Conservation (phyloP, 2,113 vertebrate genomes). For the Irena cyanogastra region DNA sequence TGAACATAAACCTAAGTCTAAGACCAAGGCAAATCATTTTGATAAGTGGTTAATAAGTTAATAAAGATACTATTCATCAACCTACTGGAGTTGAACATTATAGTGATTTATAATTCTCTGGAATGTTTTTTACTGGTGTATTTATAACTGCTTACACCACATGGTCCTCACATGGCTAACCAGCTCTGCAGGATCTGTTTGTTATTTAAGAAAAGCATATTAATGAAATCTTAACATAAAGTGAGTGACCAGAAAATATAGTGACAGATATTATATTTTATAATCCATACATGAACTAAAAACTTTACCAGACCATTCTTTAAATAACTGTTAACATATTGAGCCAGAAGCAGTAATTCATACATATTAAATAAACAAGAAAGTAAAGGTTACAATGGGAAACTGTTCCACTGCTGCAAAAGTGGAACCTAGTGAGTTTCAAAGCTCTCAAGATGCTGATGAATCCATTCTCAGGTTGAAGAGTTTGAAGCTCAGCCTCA, state of each 20-base stretch:
- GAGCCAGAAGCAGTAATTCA: neutral
- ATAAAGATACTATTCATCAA: constrained; percentile 32
- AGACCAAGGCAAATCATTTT: constrained; percentile 2
- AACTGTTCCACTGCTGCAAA: neutral
- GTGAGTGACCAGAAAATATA: constrained; percentile 1
- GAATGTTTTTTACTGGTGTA: constrained; percentile 45
- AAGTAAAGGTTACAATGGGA: neutral
- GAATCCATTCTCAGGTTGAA: neutral
- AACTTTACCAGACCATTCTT: neutral
- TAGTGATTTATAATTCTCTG: constrained; percentile 42
- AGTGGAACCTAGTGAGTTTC: neutral
- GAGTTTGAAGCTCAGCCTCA: neutral
- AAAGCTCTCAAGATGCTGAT: neutral
- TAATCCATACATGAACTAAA: neutral
- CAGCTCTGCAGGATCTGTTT: constrained; percentile 35
- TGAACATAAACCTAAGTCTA: neutral
- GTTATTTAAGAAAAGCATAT: constrained; percentile 32
- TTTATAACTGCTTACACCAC: constrained; percentile 52
- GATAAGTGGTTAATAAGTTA: constrained; percentile 39
- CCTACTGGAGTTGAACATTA: neutral
- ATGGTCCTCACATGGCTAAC: constrained; percentile 44
- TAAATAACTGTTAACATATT: neutral
- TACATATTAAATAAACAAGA: neutral
- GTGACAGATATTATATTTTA: neutral
- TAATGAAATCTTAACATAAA: constrained; percentile 26